Conservation (phyloP, 2,888 invertebrate genomes). For the Zaprionus obscuricornis region DNA sequence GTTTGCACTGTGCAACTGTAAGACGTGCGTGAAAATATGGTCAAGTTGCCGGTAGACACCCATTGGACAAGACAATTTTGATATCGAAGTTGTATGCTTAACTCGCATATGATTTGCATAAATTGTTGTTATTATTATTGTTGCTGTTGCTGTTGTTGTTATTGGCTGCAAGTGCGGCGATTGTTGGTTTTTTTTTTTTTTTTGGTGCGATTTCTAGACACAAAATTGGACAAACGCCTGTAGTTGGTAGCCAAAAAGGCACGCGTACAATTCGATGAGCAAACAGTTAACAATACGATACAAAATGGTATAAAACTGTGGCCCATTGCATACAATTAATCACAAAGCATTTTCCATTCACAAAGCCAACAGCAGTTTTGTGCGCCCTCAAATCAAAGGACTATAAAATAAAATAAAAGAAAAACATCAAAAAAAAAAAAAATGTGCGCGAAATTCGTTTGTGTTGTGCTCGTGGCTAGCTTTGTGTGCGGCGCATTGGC, state of each 20-base stretch:
- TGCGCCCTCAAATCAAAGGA: conserved; percentile 68
- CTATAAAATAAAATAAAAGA: conserved; percentile 35
- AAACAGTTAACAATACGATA: conserved; percentile 49
- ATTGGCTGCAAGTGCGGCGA: conserved; percentile 46
- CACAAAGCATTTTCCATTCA: conserved; percentile 82
- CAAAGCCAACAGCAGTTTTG: conserved; percentile 76
- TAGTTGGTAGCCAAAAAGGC: conserved; percentile 24
- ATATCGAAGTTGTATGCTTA: conserved; percentile 40
- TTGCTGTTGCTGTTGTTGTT: conserved; percentile 26
- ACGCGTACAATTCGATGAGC: conserved; percentile 53
- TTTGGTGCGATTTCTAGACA: conserved; percentile 70
- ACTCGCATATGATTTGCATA: conserved; percentile 75
- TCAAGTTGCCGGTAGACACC: conserved; percentile 54
- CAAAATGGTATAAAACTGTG: conserved; percentile 80
- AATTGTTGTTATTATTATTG: conserved; percentile 49
- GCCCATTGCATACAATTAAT: conserved; percentile 81
- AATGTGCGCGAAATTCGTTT: conserved; percentile 82
- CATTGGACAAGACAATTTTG: conserved; percentile 5
- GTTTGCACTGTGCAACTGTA: conserved; percentile 60
- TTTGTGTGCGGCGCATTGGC: conserved; percentile 78
- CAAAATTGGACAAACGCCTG: conserved; percentile 63
- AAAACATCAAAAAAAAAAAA: conserved; percentile 36
- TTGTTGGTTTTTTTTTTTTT: conserved; percentile 40
- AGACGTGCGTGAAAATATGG: conserved; percentile 72
- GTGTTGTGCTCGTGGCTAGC: conserved; percentile 80